A percentile compares a stretch with the other conserved stretches of the same genome.
These are phyloP conservation scores for Macropis europaea DNA, from an alignment of 2,888 invertebrate species.

Conservation along the genomic window DNA sequence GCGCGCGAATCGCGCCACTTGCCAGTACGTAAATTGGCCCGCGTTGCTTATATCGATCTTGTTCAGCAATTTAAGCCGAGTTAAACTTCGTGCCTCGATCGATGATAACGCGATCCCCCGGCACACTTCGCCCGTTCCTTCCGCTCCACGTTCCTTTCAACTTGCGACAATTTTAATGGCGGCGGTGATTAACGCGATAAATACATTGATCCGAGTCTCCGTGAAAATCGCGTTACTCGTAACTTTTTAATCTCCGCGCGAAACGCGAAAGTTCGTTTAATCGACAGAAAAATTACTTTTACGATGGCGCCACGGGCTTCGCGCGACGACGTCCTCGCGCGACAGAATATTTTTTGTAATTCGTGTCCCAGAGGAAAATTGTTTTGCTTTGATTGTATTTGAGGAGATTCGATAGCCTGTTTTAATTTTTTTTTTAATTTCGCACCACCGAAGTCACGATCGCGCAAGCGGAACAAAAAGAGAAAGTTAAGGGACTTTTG, in stretches of 20 bases:
- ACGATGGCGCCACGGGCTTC: no score
- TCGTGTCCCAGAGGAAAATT: no score
- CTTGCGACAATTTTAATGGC: constrained; percentile 21
- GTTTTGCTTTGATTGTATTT: no score
- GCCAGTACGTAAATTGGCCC: constrained; percentile 58
- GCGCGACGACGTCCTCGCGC: no score
- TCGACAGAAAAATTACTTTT: no score
- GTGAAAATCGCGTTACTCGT: constrained; percentile 17
- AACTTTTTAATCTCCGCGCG: background rate
- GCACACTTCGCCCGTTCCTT: constrained; percentile 18
- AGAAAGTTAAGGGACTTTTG: no score
- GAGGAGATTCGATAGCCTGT: no score
- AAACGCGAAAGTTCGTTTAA: no score
- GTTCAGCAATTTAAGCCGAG: constrained; percentile 60
- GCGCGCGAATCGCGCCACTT: constrained; percentile 65
- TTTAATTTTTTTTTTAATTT: no score
- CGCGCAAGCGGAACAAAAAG: no score
- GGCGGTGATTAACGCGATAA: constrained; percentile 11
- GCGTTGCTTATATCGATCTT: constrained; percentile 60
- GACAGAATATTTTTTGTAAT: no score
- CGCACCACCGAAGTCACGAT: no score
- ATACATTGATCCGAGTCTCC: background rate
- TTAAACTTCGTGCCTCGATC: constrained; percentile 55
- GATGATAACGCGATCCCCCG: constrained; percentile 53
- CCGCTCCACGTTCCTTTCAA: constrained; percentile 20